A percentile compares a stretch with the other conserved stretches of the same genome.
These are phyloP conservation scores for Polyommatus iphigenia DNA, from an alignment of 2,888 invertebrate genomes.

Conservation along the genomic window DNA sequence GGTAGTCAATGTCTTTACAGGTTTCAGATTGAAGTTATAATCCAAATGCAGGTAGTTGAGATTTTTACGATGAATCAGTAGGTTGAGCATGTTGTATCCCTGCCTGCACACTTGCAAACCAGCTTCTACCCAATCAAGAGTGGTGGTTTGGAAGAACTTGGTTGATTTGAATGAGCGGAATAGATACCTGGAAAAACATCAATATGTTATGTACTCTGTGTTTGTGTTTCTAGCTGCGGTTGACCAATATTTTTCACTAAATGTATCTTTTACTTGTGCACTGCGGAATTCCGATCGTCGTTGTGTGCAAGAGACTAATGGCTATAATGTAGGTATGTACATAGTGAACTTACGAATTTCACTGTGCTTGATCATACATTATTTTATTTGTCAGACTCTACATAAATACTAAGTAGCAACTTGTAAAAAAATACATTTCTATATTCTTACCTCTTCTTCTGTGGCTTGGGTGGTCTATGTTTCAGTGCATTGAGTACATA, in stretches of 20 bases:
- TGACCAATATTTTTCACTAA: no score
- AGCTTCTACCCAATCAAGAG: constrained; percentile 99
- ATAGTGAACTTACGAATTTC: no score
- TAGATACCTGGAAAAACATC: constrained; percentile 83
- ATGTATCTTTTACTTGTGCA: no score
- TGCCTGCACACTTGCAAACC: constrained; percentile 99
- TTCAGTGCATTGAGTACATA: constrained; percentile 98
- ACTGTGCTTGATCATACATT: no score
- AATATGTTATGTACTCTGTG: no score
- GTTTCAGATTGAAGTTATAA: constrained; percentile 99
- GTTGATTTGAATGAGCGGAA: constrained; percentile 99
- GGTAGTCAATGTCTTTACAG: constrained; percentile 99
- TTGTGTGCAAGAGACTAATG: no score
- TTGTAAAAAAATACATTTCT: neutral
- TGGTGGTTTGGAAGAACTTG: constrained; percentile 99
- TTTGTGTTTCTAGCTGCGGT: no score
- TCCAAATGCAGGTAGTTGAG: constrained; percentile 99
- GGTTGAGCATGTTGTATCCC: constrained; percentile 99
- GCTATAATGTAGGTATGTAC: no score
- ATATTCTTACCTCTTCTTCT: constrained; percentile 90
- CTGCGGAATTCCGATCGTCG: no score
- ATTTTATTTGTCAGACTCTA: no score
- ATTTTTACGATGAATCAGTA: constrained; percentile 99
- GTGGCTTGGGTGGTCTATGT: constrained; percentile 98
- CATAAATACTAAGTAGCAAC: no score